phyloP scores from a whole-genome alignment of 2,113 vertebrate genomes.

The Oreotrochilus melanogaster region DNA sequence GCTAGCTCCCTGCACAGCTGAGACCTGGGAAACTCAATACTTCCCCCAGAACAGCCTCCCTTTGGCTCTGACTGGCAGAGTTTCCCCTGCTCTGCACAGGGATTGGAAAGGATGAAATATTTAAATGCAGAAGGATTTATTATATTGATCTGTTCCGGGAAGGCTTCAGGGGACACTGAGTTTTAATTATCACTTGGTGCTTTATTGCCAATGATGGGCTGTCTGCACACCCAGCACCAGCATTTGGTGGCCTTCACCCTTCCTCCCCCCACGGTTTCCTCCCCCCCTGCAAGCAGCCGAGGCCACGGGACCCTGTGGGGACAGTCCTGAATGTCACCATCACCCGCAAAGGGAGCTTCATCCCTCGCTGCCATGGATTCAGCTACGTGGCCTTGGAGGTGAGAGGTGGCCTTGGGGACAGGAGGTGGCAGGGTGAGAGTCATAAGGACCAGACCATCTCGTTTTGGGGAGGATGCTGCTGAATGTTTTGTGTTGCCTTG shows the following conservation, averaged over 20 bases:
- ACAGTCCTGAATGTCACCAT: conserved; percentile 42
- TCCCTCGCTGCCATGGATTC: conserved; percentile 42
- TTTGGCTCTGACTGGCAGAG: background rate
- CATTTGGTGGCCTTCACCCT: background rate
- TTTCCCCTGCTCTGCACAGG: background rate
- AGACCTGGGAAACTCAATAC: background rate
- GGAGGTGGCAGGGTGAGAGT: background rate
- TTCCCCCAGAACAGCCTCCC: background rate
- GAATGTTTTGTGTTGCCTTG: background rate
- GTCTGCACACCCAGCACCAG: background rate
- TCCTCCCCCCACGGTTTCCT: background rate
- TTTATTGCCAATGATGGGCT: background rate
- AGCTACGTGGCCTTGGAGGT: conserved; percentile 75
- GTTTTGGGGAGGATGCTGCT: fast-evolving
- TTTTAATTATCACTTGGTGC: conserved; percentile 63
- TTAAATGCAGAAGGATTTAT: conserved; percentile 63
- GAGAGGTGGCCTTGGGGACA: background rate
- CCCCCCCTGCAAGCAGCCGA: background rate
- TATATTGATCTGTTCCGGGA: conserved; percentile 59
- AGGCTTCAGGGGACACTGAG: conserved; percentile 53
- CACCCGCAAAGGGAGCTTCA: conserved; percentile 57
- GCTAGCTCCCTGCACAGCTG: background rate
- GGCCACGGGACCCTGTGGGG: background rate
- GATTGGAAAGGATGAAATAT: conserved; percentile 16
- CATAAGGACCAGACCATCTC: background rate